These are phyloP conservation scores for Echinometra lucunter DNA, from an alignment of 53 echinoderm and acorn worm species.

Conservation along the genomic window DNA sequence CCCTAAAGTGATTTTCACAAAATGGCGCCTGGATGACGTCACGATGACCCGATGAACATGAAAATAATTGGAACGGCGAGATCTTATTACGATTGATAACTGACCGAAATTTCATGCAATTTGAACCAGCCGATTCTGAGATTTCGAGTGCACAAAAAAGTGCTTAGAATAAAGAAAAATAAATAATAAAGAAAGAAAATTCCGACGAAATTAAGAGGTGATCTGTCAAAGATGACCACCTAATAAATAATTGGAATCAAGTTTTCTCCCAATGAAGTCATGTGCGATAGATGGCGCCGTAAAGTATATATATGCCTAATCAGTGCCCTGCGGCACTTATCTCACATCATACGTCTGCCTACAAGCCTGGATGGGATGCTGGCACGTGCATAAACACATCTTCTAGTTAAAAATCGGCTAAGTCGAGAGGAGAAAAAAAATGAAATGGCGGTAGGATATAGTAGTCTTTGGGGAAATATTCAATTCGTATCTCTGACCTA, in stretches of 20 bases:
- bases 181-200: too few relatives aligned
- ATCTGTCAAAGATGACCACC: too few relatives aligned
- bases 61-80: too few relatives aligned
- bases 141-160: too few relatives aligned
- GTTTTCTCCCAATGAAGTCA: conserved; percentile 17
- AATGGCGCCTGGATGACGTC: too few relatives aligned
- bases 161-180: too few relatives aligned
- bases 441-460: not conserved
- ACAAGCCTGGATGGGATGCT: not conserved
- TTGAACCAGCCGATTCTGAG: too few relatives aligned
- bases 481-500: not conserved
- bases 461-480: not conserved
- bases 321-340: conserved; percentile 21
- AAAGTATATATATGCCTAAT: not conserved
- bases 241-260: too few relatives aligned
- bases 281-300: not conserved
- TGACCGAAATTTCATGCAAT: too few relatives aligned
- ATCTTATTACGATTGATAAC: too few relatives aligned
- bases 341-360: not conserved
- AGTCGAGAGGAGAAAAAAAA: not conserved
- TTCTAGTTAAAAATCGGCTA: not conserved
- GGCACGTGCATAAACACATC: conserved; percentile 3
- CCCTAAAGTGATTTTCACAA: too few relatives aligned
- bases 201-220: not conserved
- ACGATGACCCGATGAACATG: too few relatives aligned